A percentile compares a stretch with the other conserved stretches of the same genome.
phyloP scores from a whole-genome alignment of 2,888 invertebrate genomes.

The Plagodis pulveraria region DNA sequence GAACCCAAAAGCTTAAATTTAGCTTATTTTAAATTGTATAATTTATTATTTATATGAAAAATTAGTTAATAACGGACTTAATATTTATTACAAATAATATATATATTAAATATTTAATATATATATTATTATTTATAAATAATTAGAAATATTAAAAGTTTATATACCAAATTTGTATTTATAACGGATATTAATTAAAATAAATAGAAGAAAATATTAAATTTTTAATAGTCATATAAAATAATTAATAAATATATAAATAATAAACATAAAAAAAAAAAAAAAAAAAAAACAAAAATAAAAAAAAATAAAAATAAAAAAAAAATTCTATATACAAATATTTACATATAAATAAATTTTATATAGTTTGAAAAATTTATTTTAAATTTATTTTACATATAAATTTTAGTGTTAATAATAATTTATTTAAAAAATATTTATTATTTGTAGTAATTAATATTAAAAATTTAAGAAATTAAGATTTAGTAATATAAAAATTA shows the following conservation, averaged over 20 bases:
- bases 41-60: constrained; percentile 43
- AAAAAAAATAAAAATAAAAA: constrained; percentile 82
- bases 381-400: constrained; percentile 83
- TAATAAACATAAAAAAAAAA: constrained; percentile 51
- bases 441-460: constrained; percentile 72
- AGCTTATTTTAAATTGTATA: constrained; percentile 73
- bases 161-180: constrained; percentile 38
- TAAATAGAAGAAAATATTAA: constrained; percentile 41
- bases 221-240: constrained; percentile 33
- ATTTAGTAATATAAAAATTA: constrained; percentile 85
- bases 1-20: constrained; percentile 86
- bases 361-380: constrained; percentile 79
- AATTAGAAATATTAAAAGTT: constrained; percentile 40
- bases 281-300: constrained; percentile 65
- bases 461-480: constrained; percentile 86
- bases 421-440: constrained; percentile 1
- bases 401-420: constrained; percentile 72
- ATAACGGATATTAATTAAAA: constrained; percentile 47
- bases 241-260: constrained; percentile 24
- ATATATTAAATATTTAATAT: constrained; percentile 31
- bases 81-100: constrained; percentile 22
- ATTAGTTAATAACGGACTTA: constrained; percentile 41
- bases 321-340: constrained; percentile 59
- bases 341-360: constrained; percentile 65
- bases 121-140: constrained; percentile 40